A percentile compares a stretch with the other conserved stretches of the same genome.
phyloP scores from a whole-genome alignment of 2,113 vertebrate species.

The Heterotilapia buettikoferi region DNA sequence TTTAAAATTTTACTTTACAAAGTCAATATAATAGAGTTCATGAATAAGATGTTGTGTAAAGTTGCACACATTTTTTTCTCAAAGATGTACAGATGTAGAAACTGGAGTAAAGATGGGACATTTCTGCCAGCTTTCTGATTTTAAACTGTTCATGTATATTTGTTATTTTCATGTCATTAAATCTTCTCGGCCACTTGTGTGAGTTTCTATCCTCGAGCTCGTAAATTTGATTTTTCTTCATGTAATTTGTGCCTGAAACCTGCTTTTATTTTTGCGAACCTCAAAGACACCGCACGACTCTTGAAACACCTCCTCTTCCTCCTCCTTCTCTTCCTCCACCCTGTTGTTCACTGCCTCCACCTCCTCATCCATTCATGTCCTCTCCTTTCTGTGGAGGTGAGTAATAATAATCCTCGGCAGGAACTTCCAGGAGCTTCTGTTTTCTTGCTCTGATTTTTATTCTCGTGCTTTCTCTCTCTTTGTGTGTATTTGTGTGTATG shows the following conservation, averaged over 20 bases:
- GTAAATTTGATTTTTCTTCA: neutral
- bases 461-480: neutral
- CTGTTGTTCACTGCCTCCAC: neutral
- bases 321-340: neutral
- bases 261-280: neutral
- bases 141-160: neutral
- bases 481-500: neutral
- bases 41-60: neutral
- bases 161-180: neutral
- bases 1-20: neutral
- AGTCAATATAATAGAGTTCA: neutral
- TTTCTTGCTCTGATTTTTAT: neutral
- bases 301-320: neutral
- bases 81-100: too few relatives aligned
- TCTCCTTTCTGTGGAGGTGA: neutral
- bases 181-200: neutral
- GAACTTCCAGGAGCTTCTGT: neutral
- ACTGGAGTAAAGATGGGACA: neutral
- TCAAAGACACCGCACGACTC: neutral
- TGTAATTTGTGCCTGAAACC: neutral
- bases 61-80: neutral
- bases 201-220: neutral
- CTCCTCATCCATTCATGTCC: neutral
- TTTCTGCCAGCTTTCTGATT: neutral
- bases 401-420: neutral